A percentile compares a stretch with the other conserved stretches of the same genome.
Evolutionary conservation across 1,140 invertebrate genomes (phyloP).

Genomic region (Caenorhabditis brenneri): DNA sequence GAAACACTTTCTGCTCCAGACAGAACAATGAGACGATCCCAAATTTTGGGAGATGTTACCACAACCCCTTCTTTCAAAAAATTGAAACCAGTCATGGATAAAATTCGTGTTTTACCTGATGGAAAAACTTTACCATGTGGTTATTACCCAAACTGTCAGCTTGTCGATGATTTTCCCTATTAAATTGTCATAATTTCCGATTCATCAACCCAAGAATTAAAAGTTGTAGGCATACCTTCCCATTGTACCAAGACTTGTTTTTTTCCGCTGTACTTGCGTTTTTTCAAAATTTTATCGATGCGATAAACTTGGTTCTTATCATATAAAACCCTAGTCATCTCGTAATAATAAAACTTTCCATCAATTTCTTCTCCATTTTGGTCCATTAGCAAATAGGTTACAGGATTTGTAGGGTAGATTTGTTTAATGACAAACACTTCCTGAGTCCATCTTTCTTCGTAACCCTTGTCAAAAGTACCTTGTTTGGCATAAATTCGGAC

Average conservation of each 20-base stretch:
- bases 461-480: not conserved
- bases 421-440: not conserved
- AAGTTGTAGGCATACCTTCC: not conserved
- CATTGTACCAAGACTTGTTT: not conserved
- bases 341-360: not conserved
- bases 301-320: not conserved
- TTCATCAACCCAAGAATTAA: not conserved
- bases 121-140: not conserved
- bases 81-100: not conserved
- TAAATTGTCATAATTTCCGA: not conserved
- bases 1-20: not conserved
- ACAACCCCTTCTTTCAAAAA: not conserved
- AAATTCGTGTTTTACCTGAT: not conserved
- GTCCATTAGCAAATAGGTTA: not conserved
- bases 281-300: not conserved
- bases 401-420: not conserved
- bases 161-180: not conserved
- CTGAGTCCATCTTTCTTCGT: not conserved
- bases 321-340: not conserved
- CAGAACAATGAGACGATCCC: not conserved
- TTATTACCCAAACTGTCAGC: not conserved
- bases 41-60: not conserved
- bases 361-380: not conserved
- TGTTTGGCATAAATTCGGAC: not conserved
- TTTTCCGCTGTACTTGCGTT: not conserved